A percentile compares a stretch with the other conserved stretches of the same genome.
Conservation (phyloP, 1,140 invertebrate species). For the Mya arenaria region DNA sequence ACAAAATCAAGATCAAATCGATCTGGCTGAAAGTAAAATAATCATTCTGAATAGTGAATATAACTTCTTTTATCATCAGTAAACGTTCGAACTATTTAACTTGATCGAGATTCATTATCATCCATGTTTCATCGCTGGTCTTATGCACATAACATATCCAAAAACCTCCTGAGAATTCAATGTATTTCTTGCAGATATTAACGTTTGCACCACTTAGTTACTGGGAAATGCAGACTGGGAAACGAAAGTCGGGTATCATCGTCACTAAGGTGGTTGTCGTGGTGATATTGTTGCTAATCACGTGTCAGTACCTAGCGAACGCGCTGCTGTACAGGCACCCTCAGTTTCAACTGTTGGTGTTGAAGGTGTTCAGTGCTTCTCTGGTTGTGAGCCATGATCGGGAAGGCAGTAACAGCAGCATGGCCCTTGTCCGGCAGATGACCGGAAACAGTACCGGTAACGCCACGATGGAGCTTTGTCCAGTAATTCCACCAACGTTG, state of each 20-base stretch:
- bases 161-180: too few species aligned
- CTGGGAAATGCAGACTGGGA: too few species aligned
- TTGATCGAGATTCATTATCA: too few species aligned
- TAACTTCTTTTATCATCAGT: too few species aligned
- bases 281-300: background rate
- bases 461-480: background rate
- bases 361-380: background rate
- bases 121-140: too few species aligned
- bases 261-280: constrained; percentile 4
- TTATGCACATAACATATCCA: too few species aligned
- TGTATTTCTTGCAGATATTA: too few species aligned
- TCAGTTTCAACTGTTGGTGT: background rate
- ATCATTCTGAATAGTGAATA: too few species aligned
- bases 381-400: background rate
- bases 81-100: too few species aligned
- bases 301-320: constrained; percentile 19
- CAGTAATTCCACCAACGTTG: constrained; percentile 20
- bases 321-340: background rate
- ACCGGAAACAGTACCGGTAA: background rate
- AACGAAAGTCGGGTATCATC: background rate
- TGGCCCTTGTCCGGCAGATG: background rate
- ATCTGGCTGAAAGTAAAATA: too few species aligned
- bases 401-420: background rate
- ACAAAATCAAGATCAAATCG: too few species aligned
- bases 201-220: too few species aligned